Percentiles rank a stretch among this genome's conserved stretches.
These are phyloP conservation scores for Drosophila recens DNA, from an alignment of 2,888 invertebrate genomes.

Conservation along the genomic window DNA sequence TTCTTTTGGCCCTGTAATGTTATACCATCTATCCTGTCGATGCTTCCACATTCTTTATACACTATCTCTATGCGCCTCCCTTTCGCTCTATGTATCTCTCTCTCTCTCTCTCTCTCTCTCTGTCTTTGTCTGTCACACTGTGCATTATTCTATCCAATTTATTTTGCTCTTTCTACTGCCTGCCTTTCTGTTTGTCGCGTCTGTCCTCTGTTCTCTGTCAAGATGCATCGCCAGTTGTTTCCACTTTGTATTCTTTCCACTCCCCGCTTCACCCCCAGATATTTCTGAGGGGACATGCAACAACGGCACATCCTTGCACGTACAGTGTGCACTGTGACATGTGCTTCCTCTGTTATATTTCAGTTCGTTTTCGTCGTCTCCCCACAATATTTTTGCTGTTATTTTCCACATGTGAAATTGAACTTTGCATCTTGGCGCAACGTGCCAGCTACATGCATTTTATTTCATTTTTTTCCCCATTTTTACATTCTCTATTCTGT, in stretches of 20 bases:
- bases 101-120: background rate
- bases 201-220: constrained; percentile 65
- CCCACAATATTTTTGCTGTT: constrained; percentile 57
- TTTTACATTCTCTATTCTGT: constrained; percentile 11
- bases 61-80: background rate
- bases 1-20: constrained; percentile 22
- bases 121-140: constrained; percentile 9
- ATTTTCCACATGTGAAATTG: constrained; percentile 80
- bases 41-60: constrained; percentile 6
- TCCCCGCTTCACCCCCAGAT: background rate
- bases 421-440: constrained; percentile 78
- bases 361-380: constrained; percentile 34
- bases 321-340: constrained; percentile 65
- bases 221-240: constrained; percentile 62
- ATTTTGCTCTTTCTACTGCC: constrained; percentile 35
- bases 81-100: background rate
- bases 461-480: constrained; percentile 26
- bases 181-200: constrained; percentile 31
- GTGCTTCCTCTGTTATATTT: constrained; percentile 79
- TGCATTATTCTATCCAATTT: constrained; percentile 47
- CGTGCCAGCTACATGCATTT: constrained; percentile 60
- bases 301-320: constrained; percentile 47
- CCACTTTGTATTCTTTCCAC: constrained; percentile 42
- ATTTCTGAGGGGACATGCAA: constrained; percentile 13
- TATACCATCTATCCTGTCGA: constrained; percentile 24